Conservation (phyloP, 2,797 vertebrate species). For the Netta rufina region DNA sequence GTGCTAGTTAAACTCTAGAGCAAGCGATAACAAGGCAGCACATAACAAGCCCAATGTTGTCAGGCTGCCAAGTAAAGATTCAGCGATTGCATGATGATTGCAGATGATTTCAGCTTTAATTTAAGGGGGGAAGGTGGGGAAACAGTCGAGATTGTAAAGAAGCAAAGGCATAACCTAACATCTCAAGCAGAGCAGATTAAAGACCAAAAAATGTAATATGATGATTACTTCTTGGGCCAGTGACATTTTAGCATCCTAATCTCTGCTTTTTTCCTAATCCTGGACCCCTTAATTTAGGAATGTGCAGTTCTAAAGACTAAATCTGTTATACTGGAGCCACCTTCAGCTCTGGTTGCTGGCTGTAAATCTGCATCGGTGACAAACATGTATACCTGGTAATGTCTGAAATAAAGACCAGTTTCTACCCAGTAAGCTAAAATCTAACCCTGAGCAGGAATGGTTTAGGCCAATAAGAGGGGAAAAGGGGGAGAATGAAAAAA, state of each 20-base stretch:
- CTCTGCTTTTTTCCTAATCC: neutral
- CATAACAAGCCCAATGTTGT: neutral
- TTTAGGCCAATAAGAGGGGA: neutral
- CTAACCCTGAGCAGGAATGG: neutral
- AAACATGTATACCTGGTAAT: neutral
- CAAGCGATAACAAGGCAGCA: neutral
- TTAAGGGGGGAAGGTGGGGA: neutral
- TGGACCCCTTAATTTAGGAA: neutral
- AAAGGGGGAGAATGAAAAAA: neutral
- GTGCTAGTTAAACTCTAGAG: neutral
- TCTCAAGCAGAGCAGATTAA: neutral
- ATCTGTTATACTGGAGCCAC: neutral
- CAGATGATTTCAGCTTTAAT: constrained; percentile 6
- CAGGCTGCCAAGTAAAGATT: neutral
- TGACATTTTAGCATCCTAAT: neutral
- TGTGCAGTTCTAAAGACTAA: neutral
- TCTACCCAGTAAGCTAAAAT: neutral
- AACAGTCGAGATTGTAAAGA: neutral
- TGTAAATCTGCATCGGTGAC: neutral
- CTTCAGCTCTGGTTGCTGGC: neutral
- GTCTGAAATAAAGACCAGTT: neutral
- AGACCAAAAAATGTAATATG: neutral
- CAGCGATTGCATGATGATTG: constrained; percentile 8
- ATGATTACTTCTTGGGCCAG: neutral
- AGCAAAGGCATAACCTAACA: neutral